Base-by-base conservation (phyloP, 2,888 invertebrate species). In the Pseudeuparius sepicola region DNA sequence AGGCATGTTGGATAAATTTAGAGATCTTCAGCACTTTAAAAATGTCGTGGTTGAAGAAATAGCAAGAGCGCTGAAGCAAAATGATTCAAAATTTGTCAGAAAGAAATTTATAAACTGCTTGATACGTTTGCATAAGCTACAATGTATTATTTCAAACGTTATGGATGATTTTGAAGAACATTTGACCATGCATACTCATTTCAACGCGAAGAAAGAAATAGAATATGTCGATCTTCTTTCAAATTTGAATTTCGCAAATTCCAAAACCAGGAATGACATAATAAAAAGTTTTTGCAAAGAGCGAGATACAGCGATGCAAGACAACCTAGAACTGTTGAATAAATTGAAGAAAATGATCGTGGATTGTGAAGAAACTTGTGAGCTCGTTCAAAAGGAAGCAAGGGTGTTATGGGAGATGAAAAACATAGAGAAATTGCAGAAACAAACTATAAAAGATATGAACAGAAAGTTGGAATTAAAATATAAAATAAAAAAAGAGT, bases 171-270 rank as follows among this genome's bases (percentile, higher is more conserved):
- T 58, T 29, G 47, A 50, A n/a, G 51, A 55, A 15, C 46, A 51
- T 4, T 51, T 60, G 9, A 52, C 55, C 35, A 67, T 68, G 41
- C 68, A 68, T 11, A 63, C 63, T 31, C 56, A 64, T 7, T 55
- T 66, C 15, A 64, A 67, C 41, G 63, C 66, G 10, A 42, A 66
- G 42, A 66, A 67, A 2, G 71, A 71, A 54, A 68, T 69, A 44
- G 64, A 65, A 18, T 67, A 68, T 50, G 67, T 71, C 2, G 52
- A 59, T 27, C 51, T 44, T 24, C 41, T 60, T 6, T 42, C 52
- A 6, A 66, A 67, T 2, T 66, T 73, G 37, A 68, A 71, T 46
- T 71, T 73, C 1, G 67, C 69, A 28, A 66, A 68, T 49, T 68
- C 69, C 34, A 69, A 68, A 49, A 68, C 67, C 9, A 66, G 68